Evolutionary conservation across 2,113 vertebrate genomes (phyloP).

Genomic region (Campylorhamphus procurvoides): DNA sequence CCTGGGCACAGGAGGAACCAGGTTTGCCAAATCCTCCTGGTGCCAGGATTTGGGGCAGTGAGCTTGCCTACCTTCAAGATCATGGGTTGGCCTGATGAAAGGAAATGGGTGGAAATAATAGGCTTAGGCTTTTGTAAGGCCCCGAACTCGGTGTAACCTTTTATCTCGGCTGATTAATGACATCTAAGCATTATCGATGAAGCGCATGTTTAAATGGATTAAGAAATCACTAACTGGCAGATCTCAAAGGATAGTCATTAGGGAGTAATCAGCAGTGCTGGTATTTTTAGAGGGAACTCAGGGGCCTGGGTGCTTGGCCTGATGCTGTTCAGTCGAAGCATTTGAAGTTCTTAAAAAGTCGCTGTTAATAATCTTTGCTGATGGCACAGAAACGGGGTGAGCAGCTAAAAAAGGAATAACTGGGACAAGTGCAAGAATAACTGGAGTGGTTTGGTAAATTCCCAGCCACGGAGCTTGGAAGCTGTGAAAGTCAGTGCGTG

Average conservation of each 20-base stretch:
- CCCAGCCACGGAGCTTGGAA: rapidly evolving
- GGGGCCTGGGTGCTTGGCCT: not conserved
- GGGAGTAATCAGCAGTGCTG: not conserved
- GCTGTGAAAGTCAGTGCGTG: rapidly evolving
- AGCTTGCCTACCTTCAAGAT: not conserved
- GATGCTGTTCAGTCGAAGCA: not conserved
- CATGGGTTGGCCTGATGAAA: not conserved
- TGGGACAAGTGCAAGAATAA: not conserved
- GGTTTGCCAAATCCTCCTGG: rapidly evolving
- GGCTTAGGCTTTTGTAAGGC: not conserved
- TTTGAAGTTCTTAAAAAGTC: not conserved
- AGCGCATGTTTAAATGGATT: constrained; percentile 14
- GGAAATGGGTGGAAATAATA: not conserved
- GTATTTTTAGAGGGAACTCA: not conserved
- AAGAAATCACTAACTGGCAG: constrained; percentile 44
- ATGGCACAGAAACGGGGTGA: not conserved
- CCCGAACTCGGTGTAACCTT: not conserved
- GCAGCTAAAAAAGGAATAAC: not conserved
- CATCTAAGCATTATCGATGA: constrained; percentile 3
- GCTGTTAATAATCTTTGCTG: not conserved
- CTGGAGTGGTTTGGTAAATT: not conserved
- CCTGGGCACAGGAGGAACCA: rapidly evolving
- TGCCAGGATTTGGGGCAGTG: rapidly evolving
- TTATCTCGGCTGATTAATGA: constrained; percentile 9
- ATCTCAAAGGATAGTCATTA: constrained; percentile 16